Percentiles rank a stretch among this genome's conserved stretches.
These are phyloP conservation scores for Zootermopsis nevadensis DNA, from an alignment of 2,888 invertebrate genomes.

Conservation along the genomic window DNA sequence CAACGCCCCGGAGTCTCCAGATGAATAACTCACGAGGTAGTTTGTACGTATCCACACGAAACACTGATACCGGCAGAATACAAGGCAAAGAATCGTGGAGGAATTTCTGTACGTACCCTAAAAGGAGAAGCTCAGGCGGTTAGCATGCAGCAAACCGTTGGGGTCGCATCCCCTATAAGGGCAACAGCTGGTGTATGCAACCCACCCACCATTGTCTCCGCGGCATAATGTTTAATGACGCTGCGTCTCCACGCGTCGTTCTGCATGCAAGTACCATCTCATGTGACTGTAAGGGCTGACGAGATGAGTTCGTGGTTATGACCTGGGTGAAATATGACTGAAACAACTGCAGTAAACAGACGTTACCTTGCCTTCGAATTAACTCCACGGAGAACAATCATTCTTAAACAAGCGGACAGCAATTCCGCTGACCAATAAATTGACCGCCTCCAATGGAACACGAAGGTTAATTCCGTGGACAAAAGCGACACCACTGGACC, in stretches of 20 bases:
- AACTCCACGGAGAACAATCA: too few relatives aligned
- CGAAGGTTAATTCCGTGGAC: too few relatives aligned
- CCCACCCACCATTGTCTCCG: slow-evolving; percentile 33
- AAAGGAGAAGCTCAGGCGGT: slow-evolving; percentile 6
- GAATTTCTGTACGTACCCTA: neutral
- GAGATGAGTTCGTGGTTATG: too few relatives aligned
- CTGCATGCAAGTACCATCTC: neutral
- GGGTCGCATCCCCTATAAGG: slow-evolving; percentile 38
- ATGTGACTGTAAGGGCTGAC: neutral
- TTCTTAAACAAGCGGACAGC: too few relatives aligned
- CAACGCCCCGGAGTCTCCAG: neutral
- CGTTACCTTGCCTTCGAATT: too few relatives aligned
- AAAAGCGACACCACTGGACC: too few relatives aligned
- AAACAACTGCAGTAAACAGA: too few relatives aligned
- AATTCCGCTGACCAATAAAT: too few relatives aligned
- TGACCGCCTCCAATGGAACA: too few relatives aligned
- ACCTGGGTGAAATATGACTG: too few relatives aligned
- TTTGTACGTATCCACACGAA: neutral
- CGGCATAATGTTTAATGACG: neutral
- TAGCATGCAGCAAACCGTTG: neutral
- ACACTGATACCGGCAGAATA: neutral
- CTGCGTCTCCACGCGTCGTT: neutral
- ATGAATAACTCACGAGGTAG: neutral
- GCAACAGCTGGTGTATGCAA: neutral
- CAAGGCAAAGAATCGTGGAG: slow-evolving; percentile 5